Evolutionary conservation across 2,797 vertebrate genomes (phyloP), one percentile per base, ranked within the genome.

Genomic region (Molossus molossus): DNA sequence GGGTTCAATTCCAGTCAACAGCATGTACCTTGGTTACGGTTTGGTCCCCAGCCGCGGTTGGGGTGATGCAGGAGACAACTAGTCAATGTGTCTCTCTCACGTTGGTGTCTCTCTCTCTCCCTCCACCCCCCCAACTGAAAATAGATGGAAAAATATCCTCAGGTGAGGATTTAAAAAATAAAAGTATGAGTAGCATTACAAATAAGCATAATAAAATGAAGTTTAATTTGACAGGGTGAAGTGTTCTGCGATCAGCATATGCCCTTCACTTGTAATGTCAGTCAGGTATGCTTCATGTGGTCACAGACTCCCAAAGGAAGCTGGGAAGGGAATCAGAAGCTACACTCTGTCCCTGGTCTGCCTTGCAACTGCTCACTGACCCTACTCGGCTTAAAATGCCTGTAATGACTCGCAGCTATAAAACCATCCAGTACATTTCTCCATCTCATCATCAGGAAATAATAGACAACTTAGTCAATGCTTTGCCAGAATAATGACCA

Each of bases 401-500:
- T 90, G 67, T 13, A 76, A 6, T 55, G 60, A 72, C 6, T 89
- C 17, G n/a, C 20, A 91, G 23, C 25, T 80, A 91, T 65, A 82
- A 92, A 89, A 69, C 45, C 57, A 95, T 37, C 45, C 13, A 29
- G 40, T 79, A 37, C 60, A 65, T 69, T 75, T 94, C n/a, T 62
- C 58, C 29, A 73, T 45, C 25, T 92, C 57, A 86, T 73, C 76
- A 50, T 73, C 33, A 73, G 60, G 55, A 95, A 69, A 91, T 86
- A 90, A 87, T 10, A 53, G 55, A 62, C 12, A 67, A 90, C 55
- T 55, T 81, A 23, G 29, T 81, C 72, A 91, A 81, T 65, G n/a
- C 18, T 21, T 92, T 69, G 27, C 50, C 48, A 57, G 82, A 80
- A 95, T 79, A 87, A 92, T 87, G 48, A 85, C 21, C 27, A 64